Evolutionary conservation across 1,140 invertebrate genomes (phyloP), one percentile per base, ranked within the genome.

Genomic region (Drosophila nebulosa): DNA sequence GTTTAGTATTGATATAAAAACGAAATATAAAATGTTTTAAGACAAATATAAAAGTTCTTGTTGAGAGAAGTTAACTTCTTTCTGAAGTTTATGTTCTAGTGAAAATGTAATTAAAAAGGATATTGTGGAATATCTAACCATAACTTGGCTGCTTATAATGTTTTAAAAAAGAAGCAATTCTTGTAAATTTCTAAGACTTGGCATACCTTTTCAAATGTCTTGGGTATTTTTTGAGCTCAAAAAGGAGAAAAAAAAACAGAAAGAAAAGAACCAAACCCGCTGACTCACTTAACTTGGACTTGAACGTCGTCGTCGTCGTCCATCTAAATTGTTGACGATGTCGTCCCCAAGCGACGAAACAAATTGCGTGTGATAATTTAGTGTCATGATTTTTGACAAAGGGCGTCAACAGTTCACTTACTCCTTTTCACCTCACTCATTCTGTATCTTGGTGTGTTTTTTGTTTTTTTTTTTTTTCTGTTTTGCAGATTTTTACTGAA

Each of bases 341-440:
- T 10, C 58, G 9, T 24, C 7, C 10, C 53, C 62, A 67, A 68
- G 59, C 62, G 64, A 10, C 69, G 56, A 64, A 74, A 85, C 78
- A 86, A 86, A 86, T 86, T 72, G 83, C 64, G 67, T 67, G 71
- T 73, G 84, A 88, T 88, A 83, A 89, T 83, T 88, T 88, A 83
- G 75, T 88, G 83, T 88, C 83, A 79, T 76, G 68, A 79, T 88
- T 88, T 88, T 86, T 83, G 83, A 83, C 83, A 88, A 68, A 81
- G 78, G 71, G 78, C 83, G 78, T 78, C 66, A 88, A 84, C 76
- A 77, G 73, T 63, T 84, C 76, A 84, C 64, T 79, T 85, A 75
- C 73, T 70, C 74, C 74, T 63, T 39, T 24, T 51, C 4, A 24
- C 50, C 21, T 57, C 18, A 26, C 63, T 64, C 70, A 57, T 64